Base-by-base conservation (phyloP, 2,797 vertebrate species). In the Lemur catta region DNA sequence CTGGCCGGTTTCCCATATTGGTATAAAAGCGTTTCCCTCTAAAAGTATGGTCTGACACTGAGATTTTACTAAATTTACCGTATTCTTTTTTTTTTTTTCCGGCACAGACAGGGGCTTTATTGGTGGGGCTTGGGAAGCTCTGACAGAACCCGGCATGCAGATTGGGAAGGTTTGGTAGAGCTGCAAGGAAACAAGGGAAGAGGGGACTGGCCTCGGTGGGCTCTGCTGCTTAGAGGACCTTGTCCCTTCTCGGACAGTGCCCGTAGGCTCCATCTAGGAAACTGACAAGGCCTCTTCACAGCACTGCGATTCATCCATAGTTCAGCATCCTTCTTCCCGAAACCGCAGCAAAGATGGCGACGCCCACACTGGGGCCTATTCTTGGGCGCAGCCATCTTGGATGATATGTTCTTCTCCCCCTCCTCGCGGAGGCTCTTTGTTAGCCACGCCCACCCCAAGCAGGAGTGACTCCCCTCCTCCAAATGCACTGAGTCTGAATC, bases 31-130 rank as follows among this genome's bases (percentile, higher is more conserved):
- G n/a, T 30, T 87, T 87, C 67, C 67, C 18, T 57, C 38, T 71
- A 55, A 69, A 84, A 55, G 20, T 55, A 55, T 22, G 26, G 59
- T 61, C 26, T 61, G 59, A 61, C 59, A 13, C 28, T 61, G 59
- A 61, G 59, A 61, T 61, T 28, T 61, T 61, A 61, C 26, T 61
- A 30, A 28, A 13, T 55, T 55, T 55, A 55, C 52, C 2, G 20
- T 55, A 20, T 55, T 55, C 52, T 55, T 55, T n/a, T n/a, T n/a
- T n/a, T n/a, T n/a, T n/a, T n/a, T n/a, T n/a, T n/a, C n/a, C 9
- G 20, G 52, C 52, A 86, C 20, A 30, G 84, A 84, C 4, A 2
- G 38, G 65, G 20, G 72, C 89, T 97, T 97, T 95, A 95, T 89
- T 95, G 82, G 61, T n/a, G 33, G 61, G 48, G 59, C 33, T 22